These are phyloP conservation scores for Bhutanitis thaidina DNA, from an alignment of 2,888 invertebrate genomes.

Conservation along the genomic window DNA sequence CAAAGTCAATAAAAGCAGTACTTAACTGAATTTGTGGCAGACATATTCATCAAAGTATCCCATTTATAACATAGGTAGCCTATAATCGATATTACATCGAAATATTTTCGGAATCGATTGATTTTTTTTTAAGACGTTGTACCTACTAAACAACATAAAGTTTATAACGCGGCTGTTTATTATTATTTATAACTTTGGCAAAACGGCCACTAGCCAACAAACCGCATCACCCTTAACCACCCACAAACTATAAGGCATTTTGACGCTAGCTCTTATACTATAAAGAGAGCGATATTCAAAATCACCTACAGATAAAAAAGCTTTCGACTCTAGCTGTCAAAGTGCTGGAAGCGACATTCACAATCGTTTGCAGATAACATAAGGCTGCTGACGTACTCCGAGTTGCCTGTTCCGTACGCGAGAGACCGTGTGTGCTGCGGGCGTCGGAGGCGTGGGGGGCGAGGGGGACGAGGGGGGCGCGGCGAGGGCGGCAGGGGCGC, in stretches of 20 bases:
- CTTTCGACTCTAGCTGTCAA: no score
- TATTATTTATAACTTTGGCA: background rate
- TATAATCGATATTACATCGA: no score
- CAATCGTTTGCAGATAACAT: slow-evolving; percentile 8
- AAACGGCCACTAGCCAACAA: background rate
- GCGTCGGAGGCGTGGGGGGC: slow-evolving; percentile 23
- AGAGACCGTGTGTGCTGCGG: slow-evolving; percentile 24
- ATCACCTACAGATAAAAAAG: no score
- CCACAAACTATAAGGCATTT: slow-evolving; percentile 1
- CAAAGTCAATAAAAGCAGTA: no score
- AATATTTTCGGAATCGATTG: no score
- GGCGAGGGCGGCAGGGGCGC: slow-evolving; percentile 34
- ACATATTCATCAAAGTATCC: no score
- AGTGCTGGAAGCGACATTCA: background rate
- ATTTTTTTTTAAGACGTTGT: no score
- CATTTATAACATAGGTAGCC: no score
- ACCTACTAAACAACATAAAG: background rate
- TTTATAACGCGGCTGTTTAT: background rate
- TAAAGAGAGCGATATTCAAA: background rate
- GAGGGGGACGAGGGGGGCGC: slow-evolving; percentile 27
- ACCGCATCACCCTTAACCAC: background rate
- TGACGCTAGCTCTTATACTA: background rate
- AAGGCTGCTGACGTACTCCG: slow-evolving; percentile 3
- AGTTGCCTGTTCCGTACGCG: slow-evolving; percentile 34
- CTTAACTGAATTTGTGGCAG: no score